These are phyloP conservation scores for Cosmia pyralina DNA, from an alignment of 2,888 invertebrate genomes.

Conservation along the genomic window DNA sequence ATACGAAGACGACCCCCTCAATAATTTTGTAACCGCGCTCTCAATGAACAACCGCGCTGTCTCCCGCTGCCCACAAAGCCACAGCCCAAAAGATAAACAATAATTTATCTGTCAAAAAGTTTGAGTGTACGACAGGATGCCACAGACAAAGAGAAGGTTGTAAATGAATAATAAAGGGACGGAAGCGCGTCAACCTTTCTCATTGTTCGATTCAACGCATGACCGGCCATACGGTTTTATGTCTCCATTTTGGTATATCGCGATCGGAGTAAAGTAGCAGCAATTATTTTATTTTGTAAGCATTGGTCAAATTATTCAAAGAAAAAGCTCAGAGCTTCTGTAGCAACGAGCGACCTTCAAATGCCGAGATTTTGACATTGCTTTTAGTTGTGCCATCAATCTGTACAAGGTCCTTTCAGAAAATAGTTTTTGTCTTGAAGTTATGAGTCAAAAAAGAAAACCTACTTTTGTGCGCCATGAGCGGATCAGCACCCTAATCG, in stretches of 20 bases:
- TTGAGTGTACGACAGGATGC: conserved; percentile 72
- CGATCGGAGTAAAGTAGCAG: conserved; percentile 41
- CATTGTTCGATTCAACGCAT: conserved; percentile 73
- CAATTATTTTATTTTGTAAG: conserved; percentile 31
- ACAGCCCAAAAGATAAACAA: conserved; percentile 64
- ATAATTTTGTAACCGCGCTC: background rate
- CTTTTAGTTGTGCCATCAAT: too few species aligned
- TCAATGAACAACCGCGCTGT: background rate
- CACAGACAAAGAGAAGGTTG: conserved; percentile 73
- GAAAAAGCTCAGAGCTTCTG: background rate
- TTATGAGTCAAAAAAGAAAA: too few species aligned
- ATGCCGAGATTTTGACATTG: background rate
- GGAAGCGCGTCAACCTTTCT: conserved; percentile 75
- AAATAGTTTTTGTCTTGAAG: too few species aligned
- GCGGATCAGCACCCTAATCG: too few species aligned
- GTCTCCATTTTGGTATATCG: conserved; percentile 70
- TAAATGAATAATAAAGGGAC: conserved; percentile 75
- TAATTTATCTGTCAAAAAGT: conserved; percentile 69
- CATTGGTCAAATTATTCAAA: conserved; percentile 14
- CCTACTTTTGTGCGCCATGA: too few species aligned
- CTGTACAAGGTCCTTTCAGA: too few species aligned
- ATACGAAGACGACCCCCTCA: background rate
- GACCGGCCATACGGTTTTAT: conserved; percentile 64
- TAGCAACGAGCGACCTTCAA: background rate
- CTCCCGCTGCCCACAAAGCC: conserved; percentile 49